Evolutionary conservation across 1,140 invertebrate genomes (phyloP).

Genomic region (Scaptodrosophila lebanonensis): DNA sequence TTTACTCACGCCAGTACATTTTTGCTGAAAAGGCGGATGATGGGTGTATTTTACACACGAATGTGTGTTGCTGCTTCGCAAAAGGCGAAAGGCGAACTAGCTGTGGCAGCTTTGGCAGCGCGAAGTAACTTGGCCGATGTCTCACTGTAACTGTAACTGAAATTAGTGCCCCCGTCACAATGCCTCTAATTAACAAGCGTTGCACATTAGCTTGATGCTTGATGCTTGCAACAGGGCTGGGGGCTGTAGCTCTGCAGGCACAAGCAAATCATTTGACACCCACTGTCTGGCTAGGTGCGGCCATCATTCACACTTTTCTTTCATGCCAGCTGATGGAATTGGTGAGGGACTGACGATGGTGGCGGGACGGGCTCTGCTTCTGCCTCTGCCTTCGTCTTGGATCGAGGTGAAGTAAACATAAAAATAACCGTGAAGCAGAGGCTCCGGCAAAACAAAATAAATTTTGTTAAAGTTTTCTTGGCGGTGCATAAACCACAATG

Average conservation of each 20-base stretch:
- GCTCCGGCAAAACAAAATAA: slow-evolving; percentile 52
- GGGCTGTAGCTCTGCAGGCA: slow-evolving; percentile 11
- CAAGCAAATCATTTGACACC: slow-evolving; percentile 45
- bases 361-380: too few relatives aligned
- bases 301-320: slow-evolving; percentile 53
- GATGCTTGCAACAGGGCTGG: slow-evolving; percentile 40
- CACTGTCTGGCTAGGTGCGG: slow-evolving; percentile 15
- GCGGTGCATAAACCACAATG: slow-evolving; percentile 49
- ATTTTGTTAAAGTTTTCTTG: slow-evolving; percentile 49
- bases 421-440: slow-evolving; percentile 6
- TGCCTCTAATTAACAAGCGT: slow-evolving; percentile 49
- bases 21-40: too few relatives aligned
- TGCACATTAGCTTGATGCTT: slow-evolving; percentile 56
- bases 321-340: too few relatives aligned
- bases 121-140: slow-evolving; percentile 12
- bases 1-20: too few relatives aligned
- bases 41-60: too few relatives aligned
- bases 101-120: too few relatives aligned
- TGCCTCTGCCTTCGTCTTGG: too few relatives aligned
- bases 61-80: too few relatives aligned
- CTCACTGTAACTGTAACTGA: slow-evolving; percentile 42
- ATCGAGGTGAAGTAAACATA: slow-evolving; percentile 36
- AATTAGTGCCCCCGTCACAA: slow-evolving; percentile 16
- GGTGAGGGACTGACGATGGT: too few relatives aligned
- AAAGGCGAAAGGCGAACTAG: too few relatives aligned